These are phyloP conservation scores for Brachystomella parvula DNA, from an alignment of 1,140 invertebrate genomes.

Conservation along the genomic window DNA sequence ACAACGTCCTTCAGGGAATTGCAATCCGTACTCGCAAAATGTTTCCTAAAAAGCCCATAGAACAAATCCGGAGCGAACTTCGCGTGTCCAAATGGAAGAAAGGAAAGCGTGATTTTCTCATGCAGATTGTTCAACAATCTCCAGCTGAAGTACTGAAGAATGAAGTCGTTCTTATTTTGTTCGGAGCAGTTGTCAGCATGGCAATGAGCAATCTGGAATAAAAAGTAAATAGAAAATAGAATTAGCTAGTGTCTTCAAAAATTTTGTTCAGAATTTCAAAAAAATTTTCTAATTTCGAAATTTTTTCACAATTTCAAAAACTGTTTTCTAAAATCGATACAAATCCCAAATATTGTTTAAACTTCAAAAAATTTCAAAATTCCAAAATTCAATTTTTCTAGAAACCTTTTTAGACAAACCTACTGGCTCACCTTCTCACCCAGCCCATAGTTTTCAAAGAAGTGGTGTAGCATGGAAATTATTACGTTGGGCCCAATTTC, in stretches of 20 bases:
- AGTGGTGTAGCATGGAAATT: constrained; percentile 17
- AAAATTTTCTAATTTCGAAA: too few species aligned
- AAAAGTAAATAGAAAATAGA: too few species aligned
- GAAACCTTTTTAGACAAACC: too few species aligned
- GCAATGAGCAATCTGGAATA: too few species aligned
- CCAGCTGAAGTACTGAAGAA: constrained; percentile 14
- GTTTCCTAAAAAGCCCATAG: constrained; percentile 12
- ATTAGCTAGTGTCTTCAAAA: too few species aligned
- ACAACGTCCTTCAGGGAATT: background rate
- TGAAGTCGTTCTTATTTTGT: constrained; percentile 21
- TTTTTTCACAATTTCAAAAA: too few species aligned
- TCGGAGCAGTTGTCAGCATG: constrained; percentile 20
- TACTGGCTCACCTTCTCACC: too few species aligned
- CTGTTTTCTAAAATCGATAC: too few species aligned
- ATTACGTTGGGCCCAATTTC: constrained; percentile 14
- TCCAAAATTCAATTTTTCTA: too few species aligned
- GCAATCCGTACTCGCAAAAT: background rate
- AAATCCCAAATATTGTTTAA: too few species aligned
- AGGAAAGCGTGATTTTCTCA: constrained; percentile 2
- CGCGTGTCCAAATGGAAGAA: constrained; percentile 15
- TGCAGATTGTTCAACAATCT: background rate
- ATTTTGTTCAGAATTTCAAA: too few species aligned
- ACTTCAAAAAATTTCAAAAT: constrained; percentile 14
- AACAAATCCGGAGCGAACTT: constrained; percentile 20
- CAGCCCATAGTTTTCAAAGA: too few species aligned